phyloP scores from a whole-genome alignment of 2,113 vertebrate species.

The Sylvietta virens region DNA sequence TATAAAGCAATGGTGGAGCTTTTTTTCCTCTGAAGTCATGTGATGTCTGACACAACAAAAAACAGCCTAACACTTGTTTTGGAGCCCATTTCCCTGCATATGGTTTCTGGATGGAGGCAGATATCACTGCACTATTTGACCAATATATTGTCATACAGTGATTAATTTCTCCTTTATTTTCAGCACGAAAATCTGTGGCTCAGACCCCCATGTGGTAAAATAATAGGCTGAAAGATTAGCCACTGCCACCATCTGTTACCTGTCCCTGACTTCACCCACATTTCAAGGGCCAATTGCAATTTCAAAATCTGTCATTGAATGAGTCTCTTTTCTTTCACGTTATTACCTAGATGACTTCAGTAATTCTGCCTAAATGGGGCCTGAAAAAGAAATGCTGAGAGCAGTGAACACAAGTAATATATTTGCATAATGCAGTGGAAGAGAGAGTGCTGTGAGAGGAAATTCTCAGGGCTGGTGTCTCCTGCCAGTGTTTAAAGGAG shows the following conservation, averaged over 20 bases:
- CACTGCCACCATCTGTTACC: constrained; percentile 52
- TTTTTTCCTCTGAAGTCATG: neutral
- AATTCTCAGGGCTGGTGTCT: neutral
- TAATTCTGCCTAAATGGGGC: constrained; percentile 37
- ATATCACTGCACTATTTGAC: neutral
- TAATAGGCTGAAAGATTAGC: constrained; percentile 50
- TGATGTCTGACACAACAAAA: neutral
- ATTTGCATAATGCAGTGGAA: constrained; percentile 36
- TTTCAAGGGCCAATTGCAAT: constrained; percentile 53
- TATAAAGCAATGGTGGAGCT: neutral
- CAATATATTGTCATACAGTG: constrained; percentile 5
- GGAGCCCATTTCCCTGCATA: neutral
- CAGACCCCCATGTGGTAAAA: constrained; percentile 54
- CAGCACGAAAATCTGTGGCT: constrained; percentile 18
- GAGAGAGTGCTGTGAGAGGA: neutral
- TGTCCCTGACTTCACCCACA: neutral
- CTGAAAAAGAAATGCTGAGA: constrained; percentile 44
- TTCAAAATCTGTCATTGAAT: constrained; percentile 49
- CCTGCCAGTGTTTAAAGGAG: neutral
- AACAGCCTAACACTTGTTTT: neutral
- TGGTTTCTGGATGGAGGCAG: neutral
- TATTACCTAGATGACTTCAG: constrained; percentile 34
- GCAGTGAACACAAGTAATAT: neutral
- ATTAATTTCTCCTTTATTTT: constrained; percentile 44
- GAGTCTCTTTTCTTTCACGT: constrained; percentile 57